These are phyloP conservation scores for Oscheius myriophilus DNA, from an alignment of 2,888 invertebrate genomes.

Conservation along the genomic window DNA sequence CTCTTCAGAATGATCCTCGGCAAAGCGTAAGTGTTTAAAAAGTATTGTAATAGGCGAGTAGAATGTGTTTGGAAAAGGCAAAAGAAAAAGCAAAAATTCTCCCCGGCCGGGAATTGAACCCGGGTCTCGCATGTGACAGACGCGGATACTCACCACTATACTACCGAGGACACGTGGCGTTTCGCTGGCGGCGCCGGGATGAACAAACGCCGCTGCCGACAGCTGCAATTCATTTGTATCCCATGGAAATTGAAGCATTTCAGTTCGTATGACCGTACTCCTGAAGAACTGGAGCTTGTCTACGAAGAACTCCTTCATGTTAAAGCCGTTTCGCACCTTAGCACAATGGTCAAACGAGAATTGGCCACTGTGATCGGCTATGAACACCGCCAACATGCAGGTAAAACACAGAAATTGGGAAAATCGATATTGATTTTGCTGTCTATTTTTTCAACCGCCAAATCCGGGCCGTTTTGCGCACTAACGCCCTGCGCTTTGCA, in stretches of 20 bases:
- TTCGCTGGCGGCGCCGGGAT: background rate
- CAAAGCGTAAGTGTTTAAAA: slow-evolving; percentile 78
- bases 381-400: slow-evolving; percentile 82
- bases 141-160: slow-evolving; percentile 69
- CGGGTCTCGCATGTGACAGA: slow-evolving; percentile 69
- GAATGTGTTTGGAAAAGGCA: background rate
- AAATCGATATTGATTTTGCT: background rate
- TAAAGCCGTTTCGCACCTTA: slow-evolving; percentile 83
- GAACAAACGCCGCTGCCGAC: background rate
- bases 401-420: slow-evolving; percentile 75
- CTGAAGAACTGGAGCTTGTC: slow-evolving; percentile 83
- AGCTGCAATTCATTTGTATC: background rate
- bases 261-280: slow-evolving; percentile 81
- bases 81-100: slow-evolving; percentile 37
- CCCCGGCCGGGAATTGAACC: slow-evolving; percentile 69
- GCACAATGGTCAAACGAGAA: slow-evolving; percentile 77
- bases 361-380: slow-evolving; percentile 83
- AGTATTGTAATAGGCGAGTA: too few relatives aligned
- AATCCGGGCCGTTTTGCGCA: too few relatives aligned
- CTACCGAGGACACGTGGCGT: slow-evolving; percentile 56
- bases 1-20: slow-evolving; percentile 82
- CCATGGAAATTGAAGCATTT: slow-evolving; percentile 34
- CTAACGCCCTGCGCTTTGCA: background rate
- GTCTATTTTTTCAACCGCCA: too few relatives aligned
- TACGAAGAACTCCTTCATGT: slow-evolving; percentile 85